Base-by-base conservation (phyloP, 2,888 invertebrate genomes). In the Conops quadrifasciatus region DNA sequence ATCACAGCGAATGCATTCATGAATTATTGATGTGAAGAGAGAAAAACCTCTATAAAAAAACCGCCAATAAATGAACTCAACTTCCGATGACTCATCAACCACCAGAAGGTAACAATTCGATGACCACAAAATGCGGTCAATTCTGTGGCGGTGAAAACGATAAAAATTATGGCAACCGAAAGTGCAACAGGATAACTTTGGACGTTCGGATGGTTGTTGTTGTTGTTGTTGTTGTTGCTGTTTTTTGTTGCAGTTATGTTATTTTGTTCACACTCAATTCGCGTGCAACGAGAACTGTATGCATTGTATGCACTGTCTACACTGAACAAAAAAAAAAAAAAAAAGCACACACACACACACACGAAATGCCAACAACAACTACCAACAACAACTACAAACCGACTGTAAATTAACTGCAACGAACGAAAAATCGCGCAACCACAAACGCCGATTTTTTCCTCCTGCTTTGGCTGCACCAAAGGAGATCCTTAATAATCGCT, bases 281-380 rank as follows among this genome's bases (percentile, higher is more conserved):
- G 24, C 60, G 51, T 79, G 78, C 78, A 80, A 73, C 74, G 75
- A 81, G 79, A 75, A 79, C n/a, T n/a, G n/a, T n/a, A n/a, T n/a
- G n/a, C n/a, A n/a, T n/a, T n/a, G n/a, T n/a, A n/a, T n/a, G 80
- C 79, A 80, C 73, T 80, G 80, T 75, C 78, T 1, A 19, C 49
- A 79, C 76, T 69, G 21, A 73, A 74, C 5, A 77, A 70, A 3
- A 72, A 72, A 53, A 72, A 71, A 30, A 30, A 70, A 74, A 76
- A 79, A 80, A 80, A 80, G 79, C 80, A 47, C 56, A 69, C 67
- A 67, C 51, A 51, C 79, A 5, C 62, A 4, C 30, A 19, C 62
- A 24, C 66, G 21, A 15, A 21, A 58, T 16, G 3, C 13, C 26
- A 26, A 16, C 26, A 16, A 70, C 63, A 70, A 58, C 56, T 45